Percentiles rank a stretch among this genome's conserved stretches.
These are phyloP conservation scores for Aelia acuminata DNA, from an alignment of 2,888 invertebrate genomes.

Conservation along the genomic window DNA sequence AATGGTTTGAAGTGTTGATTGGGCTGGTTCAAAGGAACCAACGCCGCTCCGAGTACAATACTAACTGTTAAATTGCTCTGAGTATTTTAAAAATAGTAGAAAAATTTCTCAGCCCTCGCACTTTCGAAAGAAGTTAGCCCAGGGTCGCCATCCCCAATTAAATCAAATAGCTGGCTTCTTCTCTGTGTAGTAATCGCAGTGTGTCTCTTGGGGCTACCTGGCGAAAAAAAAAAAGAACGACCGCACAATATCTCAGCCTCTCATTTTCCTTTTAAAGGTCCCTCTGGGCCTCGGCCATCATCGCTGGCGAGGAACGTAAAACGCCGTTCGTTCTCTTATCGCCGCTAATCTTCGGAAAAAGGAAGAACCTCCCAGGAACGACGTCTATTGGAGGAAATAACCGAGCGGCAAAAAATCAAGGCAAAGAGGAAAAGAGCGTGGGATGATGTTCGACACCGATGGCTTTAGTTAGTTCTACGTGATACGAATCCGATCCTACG, in stretches of 20 bases:
- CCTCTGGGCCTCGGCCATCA: slow-evolving; percentile 7
- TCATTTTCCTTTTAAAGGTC: slow-evolving; percentile 39
- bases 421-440: slow-evolving; percentile 25
- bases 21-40: not conserved
- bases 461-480: not conserved
- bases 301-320: not conserved
- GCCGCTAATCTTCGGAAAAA: not conserved
- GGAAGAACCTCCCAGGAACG: slow-evolving; percentile 1
- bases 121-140: not conserved
- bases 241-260: slow-evolving; percentile 9
- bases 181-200: not conserved
- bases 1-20: slow-evolving; percentile 11
- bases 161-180: slow-evolving; percentile 20
- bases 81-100: slow-evolving; percentile 6
- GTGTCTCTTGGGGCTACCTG: not conserved
- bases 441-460: not conserved
- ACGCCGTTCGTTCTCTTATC: slow-evolving; percentile 25
- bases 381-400: slow-evolving; percentile 16
- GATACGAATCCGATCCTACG: not conserved
- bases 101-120: not conserved
- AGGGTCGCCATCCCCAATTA: slow-evolving; percentile 11
- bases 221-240: not conserved
- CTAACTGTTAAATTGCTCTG: not conserved
- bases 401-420: not conserved
- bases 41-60: not conserved